Conservation (phyloP, 2,888 invertebrate genomes). For the Eristalis pertinax region DNA sequence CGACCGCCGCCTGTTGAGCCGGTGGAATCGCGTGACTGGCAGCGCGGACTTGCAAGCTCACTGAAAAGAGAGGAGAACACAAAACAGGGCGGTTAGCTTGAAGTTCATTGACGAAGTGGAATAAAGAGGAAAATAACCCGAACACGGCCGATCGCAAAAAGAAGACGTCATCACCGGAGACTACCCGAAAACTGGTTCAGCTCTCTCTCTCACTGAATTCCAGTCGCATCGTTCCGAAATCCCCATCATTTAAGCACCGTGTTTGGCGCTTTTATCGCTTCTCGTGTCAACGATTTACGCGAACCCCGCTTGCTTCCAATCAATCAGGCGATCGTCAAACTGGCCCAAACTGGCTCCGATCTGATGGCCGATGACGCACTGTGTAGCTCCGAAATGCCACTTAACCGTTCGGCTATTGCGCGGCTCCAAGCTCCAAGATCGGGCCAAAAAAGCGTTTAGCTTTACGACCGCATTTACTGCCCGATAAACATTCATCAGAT, state of each 20-base stretch:
- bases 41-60: constrained; percentile 89
- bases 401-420: neutral
- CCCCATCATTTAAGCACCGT: too few relatives aligned
- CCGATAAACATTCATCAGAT: constrained; percentile 36
- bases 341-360: neutral
- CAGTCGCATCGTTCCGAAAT: neutral
- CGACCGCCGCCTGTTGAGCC: constrained; percentile 85
- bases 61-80: constrained; percentile 83
- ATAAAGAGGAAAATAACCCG: neutral
- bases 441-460: constrained; percentile 9
- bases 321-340: constrained; percentile 2
- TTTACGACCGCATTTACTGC: constrained; percentile 17
- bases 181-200: neutral
- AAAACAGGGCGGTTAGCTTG: neutral
- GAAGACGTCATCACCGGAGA: too few relatives aligned
- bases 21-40: constrained; percentile 90
- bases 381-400: neutral
- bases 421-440: neutral
- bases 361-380: neutral
- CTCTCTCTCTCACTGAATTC: too few relatives aligned
- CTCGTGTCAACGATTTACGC: neutral
- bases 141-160: too few relatives aligned
- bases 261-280: neutral
- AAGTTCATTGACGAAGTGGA: neutral
- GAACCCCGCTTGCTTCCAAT: neutral